Base-by-base conservation (phyloP, 2,113 vertebrate species). In the Varanus komodoensis region DNA sequence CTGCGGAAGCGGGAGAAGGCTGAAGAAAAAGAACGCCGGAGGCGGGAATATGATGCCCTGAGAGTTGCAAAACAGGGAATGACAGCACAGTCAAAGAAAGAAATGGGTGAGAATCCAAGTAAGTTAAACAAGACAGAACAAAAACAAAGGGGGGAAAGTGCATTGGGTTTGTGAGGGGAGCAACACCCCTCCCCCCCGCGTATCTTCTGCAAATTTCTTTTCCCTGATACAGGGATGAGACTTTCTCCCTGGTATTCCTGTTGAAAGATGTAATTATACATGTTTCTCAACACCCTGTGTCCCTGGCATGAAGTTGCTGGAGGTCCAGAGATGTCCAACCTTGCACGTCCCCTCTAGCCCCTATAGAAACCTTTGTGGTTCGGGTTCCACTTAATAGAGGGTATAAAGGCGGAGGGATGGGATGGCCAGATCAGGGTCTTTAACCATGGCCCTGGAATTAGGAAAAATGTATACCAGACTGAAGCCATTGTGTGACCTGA, bases 21-120 rank as follows among this genome's bases (percentile, higher is more conserved):
- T 0, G 98, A 99, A 87, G 99, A 99, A 91, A 99, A 99, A 95
- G 99, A 99, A 92, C 98, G 97, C 91, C 98, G 98, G 79, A 97
- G 98, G 91, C 97, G 98, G 90, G 99, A 99, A 89, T 99, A 99
- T 0, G 98, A 99, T 6, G 98, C 98, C 86, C 98, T 98, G 93
- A 97, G 97, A 96, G 98, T 98, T 0, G 97, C 98, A 3, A 97
- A 98, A 86, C 97, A 98, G 95, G 98, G 98, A 92, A 96, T 92
- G 29, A 98, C 98, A 92, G 98, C 98, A 96, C 98, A 97, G 94
- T 97, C 97, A 87, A 98, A 98, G 78, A 98, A 97, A 93, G 98
- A 98, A 90, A 85, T 83, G 0, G 91, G 95, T 44, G 96, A 97
- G 79, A 97, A 97, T 48, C 97, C 97, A 64, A 98, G 98, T 97